phyloP scores from a whole-genome alignment of 2,113 vertebrate genomes.

The Cathartes aura region DNA sequence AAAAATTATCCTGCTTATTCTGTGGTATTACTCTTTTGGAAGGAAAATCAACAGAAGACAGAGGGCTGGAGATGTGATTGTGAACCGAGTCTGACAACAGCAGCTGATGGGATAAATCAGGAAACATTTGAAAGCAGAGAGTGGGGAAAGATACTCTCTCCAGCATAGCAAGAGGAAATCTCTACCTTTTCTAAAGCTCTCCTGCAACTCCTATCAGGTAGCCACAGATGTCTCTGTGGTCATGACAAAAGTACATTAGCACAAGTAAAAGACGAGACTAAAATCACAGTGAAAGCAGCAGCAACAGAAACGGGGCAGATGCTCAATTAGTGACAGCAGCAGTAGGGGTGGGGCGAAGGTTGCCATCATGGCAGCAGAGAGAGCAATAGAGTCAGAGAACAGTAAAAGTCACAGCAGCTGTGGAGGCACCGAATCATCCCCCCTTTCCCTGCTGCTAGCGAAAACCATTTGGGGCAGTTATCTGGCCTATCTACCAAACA shows the following conservation, averaged over 20 bases:
- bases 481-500: conserved; percentile 15
- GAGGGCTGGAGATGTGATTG: not conserved
- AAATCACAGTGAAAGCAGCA: not conserved
- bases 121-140: not conserved
- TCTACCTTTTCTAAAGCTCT: not conserved
- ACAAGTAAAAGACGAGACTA: not conserved
- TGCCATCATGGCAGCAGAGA: conserved; percentile 11
- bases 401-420: conserved; percentile 12
- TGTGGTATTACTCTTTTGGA: not conserved
- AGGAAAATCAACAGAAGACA: not conserved
- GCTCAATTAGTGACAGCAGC: conserved; percentile 22
- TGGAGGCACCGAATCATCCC: not conserved
- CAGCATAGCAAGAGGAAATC: not conserved
- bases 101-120: not conserved
- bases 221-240: not conserved
- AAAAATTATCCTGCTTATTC: conserved; percentile 31
- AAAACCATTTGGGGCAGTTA: conserved; percentile 14
- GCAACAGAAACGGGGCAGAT: not conserved
- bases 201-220: not conserved
- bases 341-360: conserved; percentile 9
- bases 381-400: not conserved
- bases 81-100: not conserved
- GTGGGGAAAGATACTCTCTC: not conserved
- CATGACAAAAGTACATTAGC: not conserved
- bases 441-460: not conserved